phyloP scores from a whole-genome alignment of 2,113 vertebrate genomes.

The Brachirus orientalis region DNA sequence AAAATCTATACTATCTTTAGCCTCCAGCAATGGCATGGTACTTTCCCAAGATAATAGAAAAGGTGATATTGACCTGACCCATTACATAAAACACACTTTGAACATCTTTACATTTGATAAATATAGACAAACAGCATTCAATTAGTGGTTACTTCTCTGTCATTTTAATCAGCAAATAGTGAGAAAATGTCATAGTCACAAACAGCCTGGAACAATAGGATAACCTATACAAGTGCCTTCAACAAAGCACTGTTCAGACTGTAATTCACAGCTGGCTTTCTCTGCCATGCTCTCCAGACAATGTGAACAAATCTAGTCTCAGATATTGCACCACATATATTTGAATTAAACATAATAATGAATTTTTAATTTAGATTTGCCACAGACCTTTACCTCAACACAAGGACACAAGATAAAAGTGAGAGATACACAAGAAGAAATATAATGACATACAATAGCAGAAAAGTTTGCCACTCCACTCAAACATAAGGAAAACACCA shows the following conservation, averaged over 20 bases:
- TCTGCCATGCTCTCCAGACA: conserved; percentile 13
- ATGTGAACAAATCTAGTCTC: no score
- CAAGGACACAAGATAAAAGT: conserved; percentile 26
- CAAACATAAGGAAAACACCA: conserved; percentile 5
- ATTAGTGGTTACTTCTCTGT: no score
- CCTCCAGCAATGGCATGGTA: no score
- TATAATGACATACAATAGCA: conserved; percentile 24
- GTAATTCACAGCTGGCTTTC: conserved; percentile 30
- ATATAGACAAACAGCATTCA: no score
- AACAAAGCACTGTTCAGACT: conserved; percentile 25
- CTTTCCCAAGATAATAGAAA: no score
- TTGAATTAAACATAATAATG: conserved; percentile 7
- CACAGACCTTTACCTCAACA: conserved; percentile 36
- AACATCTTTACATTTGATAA: no score
- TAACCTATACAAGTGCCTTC: neutral
- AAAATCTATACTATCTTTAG: no score
- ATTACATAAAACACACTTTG: no score
- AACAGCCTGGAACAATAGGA: no score
- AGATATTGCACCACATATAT: conserved; percentile 23
- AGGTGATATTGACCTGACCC: no score
- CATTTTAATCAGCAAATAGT: neutral
- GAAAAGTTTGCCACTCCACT: conserved; percentile 31
- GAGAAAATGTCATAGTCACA: conserved; percentile 22
- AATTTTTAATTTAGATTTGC: conserved; percentile 24
- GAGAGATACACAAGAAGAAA: conserved; percentile 21